Evolutionary conservation across 1,140 invertebrate genomes (phyloP).

Genomic region (Babylonia areolata): DNA sequence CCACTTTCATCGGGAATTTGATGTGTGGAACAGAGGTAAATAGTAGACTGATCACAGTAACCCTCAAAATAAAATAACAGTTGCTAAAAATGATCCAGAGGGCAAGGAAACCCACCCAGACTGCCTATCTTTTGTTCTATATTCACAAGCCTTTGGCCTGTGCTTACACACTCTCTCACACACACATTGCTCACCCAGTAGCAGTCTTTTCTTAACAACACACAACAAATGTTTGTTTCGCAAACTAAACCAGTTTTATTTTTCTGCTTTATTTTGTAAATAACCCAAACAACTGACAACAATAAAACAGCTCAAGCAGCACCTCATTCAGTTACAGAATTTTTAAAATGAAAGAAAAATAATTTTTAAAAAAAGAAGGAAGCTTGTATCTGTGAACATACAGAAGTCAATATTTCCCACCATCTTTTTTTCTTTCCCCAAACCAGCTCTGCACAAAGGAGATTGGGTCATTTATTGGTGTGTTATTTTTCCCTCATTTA

Average conservation of each 20-base stretch:
- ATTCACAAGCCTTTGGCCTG: background rate
- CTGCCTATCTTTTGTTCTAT: background rate
- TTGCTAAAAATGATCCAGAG: background rate
- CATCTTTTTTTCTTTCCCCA: too few species aligned
- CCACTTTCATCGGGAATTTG: too few species aligned
- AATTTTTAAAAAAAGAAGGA: background rate
- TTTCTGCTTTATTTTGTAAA: background rate
- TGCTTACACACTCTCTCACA: background rate
- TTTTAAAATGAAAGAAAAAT: background rate
- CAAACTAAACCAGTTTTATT: background rate
- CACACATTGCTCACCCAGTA: background rate
- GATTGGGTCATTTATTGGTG: too few species aligned
- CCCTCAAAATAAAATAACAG: background rate
- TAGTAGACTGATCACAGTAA: too few species aligned
- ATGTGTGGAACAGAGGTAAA: too few species aligned
- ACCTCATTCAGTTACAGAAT: background rate
- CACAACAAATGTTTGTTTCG: too few species aligned
- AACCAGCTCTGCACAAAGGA: too few species aligned
- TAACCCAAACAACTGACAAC: background rate
- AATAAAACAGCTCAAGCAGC: background rate
- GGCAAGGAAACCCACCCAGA: background rate
- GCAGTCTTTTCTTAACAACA: too few species aligned
- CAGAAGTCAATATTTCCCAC: too few species aligned
- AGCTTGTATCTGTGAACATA: too few species aligned
- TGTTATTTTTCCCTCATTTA: too few species aligned